Evolutionary conservation across 2,797 vertebrate species (phyloP), one percentile per base, ranked within the genome.

Genomic region (Acanthurus leucopareius): DNA sequence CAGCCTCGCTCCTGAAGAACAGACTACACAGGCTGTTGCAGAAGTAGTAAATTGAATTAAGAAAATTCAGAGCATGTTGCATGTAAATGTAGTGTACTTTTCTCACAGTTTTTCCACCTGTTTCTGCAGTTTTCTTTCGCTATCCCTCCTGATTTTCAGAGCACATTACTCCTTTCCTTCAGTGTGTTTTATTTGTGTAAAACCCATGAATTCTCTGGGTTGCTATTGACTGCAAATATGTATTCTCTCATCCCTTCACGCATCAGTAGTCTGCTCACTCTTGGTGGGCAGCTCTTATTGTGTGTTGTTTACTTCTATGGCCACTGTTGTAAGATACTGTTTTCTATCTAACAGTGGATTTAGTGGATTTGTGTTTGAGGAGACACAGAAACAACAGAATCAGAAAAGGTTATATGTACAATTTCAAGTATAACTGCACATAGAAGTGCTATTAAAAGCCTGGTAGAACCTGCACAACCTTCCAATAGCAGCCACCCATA

Each of bases 261-360:
- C 73, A 86, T 90, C 69, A 82, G 87, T 57, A 89, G 69, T 92
- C 83, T 44, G 64, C 72, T 91, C 87, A 85, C 69, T 85, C 52
- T 51, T 52, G 44, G 35, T 75, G 48, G 66, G 64, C 48, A 58
- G 60, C 49, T 72, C 72, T 84, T 75, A 75, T 69, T 75, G 44
- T 75, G 62, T 80, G 79, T 72, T 78, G 71, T 74, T 85, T 42
- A 42, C 11, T 42, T 88, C 73, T 73, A 62, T 77, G 75, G 70
- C 58, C 66, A 62, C 47, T 28, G 52, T 63, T 81, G 62, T 79
- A 71, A 69, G 72, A 80, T 45, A 54, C 57, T 65, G 67, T 51
- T 77, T 59, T 86, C 62, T 74, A 3, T 73, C 32, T 64, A 53
- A 63, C 47, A 32, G 44, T 38, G 51, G 53, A 73, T 64, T 60